Base-by-base conservation (phyloP, 2,888 invertebrate species). In the Lasioglossum calceatum region DNA sequence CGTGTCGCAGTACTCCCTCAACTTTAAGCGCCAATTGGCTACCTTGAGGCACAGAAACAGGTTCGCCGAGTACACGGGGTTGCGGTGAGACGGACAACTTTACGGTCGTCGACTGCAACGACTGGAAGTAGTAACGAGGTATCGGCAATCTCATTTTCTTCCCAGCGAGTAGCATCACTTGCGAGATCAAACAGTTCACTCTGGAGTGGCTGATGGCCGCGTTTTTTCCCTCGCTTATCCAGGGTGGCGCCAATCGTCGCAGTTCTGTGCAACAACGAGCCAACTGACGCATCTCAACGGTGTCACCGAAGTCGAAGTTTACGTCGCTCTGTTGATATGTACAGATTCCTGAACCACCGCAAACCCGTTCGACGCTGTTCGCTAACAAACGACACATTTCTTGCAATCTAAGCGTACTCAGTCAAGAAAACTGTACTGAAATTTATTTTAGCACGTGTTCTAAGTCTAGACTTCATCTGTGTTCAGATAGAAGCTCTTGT, bases 21-120 rank as follows among this genome's bases (percentile, higher is more conserved):
- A 99, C 98, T 96, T 98, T 99, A 42, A 99, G 97, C 1, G 99
- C 98, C 84, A 99, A 96, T 90, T 98, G 98, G 90, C 98, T 98
- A 80, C 98, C 98, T 70, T 97, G 97, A 85, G 98, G 98, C 61
- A 99, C 97, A 87, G 97, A 96, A 75, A 99, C 97, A 74, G 98
- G 98, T 91, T 99, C 99, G 0, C 98, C 98, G 86, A 97, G 96
- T 64, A 97, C 97, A 77, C 97, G 95, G 0, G 98, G 98, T 93
- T 98, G 98, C 0, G 98, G 98, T 58, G 97, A 97, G 12, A 98
- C 97, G 0, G 98, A 97, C 85, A 98, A 95, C 95, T 98, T 98
- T 1, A 98, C 97, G 90, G 97, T 97, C 1, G 98, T 98, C 39
- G 97, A 96, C 96, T 99, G 98, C 89, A 98, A 96, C 83, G 97